Conservation (phyloP, 2,888 invertebrate genomes). For the Nudaria mundana region DNA sequence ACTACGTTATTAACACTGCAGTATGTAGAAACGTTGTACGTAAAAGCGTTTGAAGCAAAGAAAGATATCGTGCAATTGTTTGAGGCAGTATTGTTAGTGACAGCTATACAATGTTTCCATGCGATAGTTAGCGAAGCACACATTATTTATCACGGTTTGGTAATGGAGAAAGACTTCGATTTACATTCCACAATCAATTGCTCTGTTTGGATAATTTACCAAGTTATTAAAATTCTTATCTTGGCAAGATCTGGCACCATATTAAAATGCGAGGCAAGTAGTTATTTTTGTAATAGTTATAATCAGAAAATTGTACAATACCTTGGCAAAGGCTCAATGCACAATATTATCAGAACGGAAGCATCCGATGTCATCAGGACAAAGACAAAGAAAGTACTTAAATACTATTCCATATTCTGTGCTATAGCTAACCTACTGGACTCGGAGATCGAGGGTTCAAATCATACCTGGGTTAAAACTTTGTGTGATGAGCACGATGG, state of each 20-base stretch:
- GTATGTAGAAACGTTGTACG: conserved; percentile 49
- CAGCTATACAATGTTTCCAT: conserved; percentile 61
- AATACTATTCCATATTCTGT: too few species aligned
- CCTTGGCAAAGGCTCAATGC: too few species aligned
- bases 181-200: conserved; percentile 55
- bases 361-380: too few species aligned
- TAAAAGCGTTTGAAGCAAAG: conserved; percentile 49
- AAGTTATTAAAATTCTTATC: conserved; percentile 55
- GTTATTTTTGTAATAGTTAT: too few species aligned
- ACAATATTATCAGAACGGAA: too few species aligned
- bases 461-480: too few species aligned
- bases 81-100: conserved; percentile 53
- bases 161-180: conserved; percentile 34
- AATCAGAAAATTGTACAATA: too few species aligned
- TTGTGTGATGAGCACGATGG: too few species aligned
- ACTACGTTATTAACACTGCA: conserved; percentile 39
- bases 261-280: conserved; percentile 50
- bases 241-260: conserved; percentile 50
- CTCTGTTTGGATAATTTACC: conserved; percentile 59
- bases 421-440: too few species aligned
- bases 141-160: conserved; percentile 58
- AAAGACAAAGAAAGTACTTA: too few species aligned
- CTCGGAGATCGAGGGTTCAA: too few species aligned
- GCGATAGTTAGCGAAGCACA: conserved; percentile 59
- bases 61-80: conserved; percentile 51